These are phyloP conservation scores for Hestina assimilis DNA, from an alignment of 1,140 invertebrate genomes.

Conservation along the genomic window DNA sequence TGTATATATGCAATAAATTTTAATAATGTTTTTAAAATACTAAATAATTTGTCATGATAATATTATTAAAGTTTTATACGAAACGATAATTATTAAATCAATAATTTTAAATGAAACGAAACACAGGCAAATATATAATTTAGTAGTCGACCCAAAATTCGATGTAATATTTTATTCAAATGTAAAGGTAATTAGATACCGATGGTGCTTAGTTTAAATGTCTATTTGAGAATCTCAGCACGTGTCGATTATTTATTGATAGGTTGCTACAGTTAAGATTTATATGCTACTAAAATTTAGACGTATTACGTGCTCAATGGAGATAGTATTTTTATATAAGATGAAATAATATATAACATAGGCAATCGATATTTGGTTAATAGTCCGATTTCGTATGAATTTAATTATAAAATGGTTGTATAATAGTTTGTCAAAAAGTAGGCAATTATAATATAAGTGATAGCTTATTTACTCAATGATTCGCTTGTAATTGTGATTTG, in stretches of 20 bases:
- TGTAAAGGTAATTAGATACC: neutral
- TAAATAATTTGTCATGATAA: neutral
- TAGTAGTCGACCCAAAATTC: slow-evolving; percentile 1
- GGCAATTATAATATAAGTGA: too few relatives aligned
- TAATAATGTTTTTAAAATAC: too few relatives aligned
- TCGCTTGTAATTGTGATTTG: too few relatives aligned
- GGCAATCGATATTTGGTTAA: too few relatives aligned
- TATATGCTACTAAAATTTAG: slow-evolving; percentile 11
- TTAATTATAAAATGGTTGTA: too few relatives aligned
- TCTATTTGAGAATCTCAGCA: slow-evolving; percentile 6
- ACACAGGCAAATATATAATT: slow-evolving; percentile 1
- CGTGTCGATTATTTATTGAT: slow-evolving; percentile 8
- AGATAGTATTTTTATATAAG: slow-evolving; percentile 1
- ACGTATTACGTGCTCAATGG: neutral
- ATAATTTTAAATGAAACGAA: neutral
- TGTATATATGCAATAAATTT: too few relatives aligned
- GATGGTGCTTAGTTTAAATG: slow-evolving; percentile 6
- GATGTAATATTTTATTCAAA: slow-evolving; percentile 7
- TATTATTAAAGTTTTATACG: neutral
- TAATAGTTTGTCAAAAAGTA: too few relatives aligned
- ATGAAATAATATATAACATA: too few relatives aligned
- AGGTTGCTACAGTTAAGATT: slow-evolving; percentile 5
- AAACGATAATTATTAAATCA: neutral
- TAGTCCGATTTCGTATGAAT: too few relatives aligned
- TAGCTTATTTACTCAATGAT: too few relatives aligned